phyloP scores from a whole-genome alignment of 2,113 vertebrate species.

The Recurvirostra avosetta region DNA sequence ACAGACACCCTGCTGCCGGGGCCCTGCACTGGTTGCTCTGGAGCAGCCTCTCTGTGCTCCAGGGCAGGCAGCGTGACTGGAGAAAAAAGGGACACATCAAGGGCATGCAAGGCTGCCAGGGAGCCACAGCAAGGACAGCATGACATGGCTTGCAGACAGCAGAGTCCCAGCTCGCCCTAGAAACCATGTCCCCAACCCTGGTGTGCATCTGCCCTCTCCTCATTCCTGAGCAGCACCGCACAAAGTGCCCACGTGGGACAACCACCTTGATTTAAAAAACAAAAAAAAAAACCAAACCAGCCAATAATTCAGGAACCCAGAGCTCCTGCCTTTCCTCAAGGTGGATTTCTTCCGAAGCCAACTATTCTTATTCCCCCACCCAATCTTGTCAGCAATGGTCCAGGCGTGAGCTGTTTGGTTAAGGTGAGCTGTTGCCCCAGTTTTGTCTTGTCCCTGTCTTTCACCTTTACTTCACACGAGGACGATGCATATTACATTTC shows the following conservation, averaged over 20 bases:
- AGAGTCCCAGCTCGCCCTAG: neutral
- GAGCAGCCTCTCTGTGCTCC: neutral
- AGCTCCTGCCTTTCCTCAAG: neutral
- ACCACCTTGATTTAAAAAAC: neutral
- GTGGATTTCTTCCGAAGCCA: neutral
- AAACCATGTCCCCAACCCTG: accelerated
- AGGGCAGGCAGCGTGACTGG: neutral
- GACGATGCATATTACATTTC: neutral
- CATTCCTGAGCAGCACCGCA: neutral
- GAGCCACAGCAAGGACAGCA: neutral
- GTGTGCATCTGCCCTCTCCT: neutral
- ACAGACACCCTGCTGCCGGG: neutral
- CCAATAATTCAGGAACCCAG: neutral
- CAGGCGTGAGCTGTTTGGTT: neutral
- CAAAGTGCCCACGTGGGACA: neutral
- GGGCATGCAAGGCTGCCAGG: neutral
- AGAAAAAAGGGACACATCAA: neutral
- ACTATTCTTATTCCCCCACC: neutral
- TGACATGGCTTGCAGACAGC: neutral
- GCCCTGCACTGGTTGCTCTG: neutral
- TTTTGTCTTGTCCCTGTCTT: neutral
- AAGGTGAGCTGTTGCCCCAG: neutral
- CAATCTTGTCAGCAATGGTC: neutral
- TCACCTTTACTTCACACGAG: neutral
- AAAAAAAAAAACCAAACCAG: neutral